Conservation (phyloP, 2,888 invertebrate species). For the Morpho deidamia region DNA sequence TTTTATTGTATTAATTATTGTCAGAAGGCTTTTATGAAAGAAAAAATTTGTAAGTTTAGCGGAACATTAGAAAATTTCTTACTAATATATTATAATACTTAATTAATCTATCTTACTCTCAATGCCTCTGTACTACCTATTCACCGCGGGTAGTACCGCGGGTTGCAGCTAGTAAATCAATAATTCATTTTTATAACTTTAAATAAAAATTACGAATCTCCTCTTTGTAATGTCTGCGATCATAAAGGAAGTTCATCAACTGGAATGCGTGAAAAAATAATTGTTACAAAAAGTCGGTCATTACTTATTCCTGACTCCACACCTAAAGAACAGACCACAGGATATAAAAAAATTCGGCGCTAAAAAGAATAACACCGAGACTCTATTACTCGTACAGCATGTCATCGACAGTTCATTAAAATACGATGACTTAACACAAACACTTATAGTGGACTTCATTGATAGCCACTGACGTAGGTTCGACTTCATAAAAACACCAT, state of each 20-base stretch:
- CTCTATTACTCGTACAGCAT: conserved; percentile 76
- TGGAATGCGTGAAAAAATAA: conserved; percentile 47
- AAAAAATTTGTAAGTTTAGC: no score
- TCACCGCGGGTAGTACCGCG: no score
- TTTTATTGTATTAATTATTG: no score
- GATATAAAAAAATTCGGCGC: conserved; percentile 66
- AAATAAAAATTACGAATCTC: background rate
- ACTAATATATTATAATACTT: no score
- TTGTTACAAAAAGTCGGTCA: conserved; percentile 40
- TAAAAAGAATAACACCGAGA: conserved; percentile 73
- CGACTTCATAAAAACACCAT: conserved; percentile 54
- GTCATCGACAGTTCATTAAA: conserved; percentile 78
- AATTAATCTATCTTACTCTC: no score
- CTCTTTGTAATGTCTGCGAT: background rate
- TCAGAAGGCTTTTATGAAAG: no score
- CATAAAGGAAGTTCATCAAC: conserved; percentile 30
- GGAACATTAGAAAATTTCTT: no score
- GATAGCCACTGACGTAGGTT: conserved; percentile 74
- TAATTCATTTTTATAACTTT: no score
- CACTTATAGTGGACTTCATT: conserved; percentile 74
- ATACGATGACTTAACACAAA: conserved; percentile 77
- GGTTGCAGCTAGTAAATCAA: no score
- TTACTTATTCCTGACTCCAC: conserved; percentile 41
- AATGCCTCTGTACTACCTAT: no score
- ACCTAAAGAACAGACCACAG: conserved; percentile 49